Conservation (phyloP, 2,797 vertebrate genomes). For the Champsocephalus gunnari region DNA sequence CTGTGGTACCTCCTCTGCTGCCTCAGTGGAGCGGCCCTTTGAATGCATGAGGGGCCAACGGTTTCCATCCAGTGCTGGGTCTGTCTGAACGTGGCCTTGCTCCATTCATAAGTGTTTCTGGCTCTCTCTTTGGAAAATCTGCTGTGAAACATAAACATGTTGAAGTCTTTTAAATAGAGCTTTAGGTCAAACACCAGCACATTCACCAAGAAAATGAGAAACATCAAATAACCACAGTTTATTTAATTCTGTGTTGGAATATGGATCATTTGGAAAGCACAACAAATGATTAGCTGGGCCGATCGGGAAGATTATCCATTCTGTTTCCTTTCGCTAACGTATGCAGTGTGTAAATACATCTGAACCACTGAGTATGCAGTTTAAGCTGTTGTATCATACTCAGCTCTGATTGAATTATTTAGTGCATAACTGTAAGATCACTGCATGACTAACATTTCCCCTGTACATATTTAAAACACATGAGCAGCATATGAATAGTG, state of each 20-base stretch:
- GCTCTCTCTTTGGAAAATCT: conserved; percentile 56
- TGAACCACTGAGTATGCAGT: conserved; percentile 16
- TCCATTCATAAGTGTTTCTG: conserved; percentile 44
- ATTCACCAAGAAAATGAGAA: conserved; percentile 50
- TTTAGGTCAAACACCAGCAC: conserved; percentile 47
- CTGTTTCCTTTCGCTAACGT: not conserved
- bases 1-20: not conserved
- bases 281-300: conserved; percentile 32
- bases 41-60: not conserved
- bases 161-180: conserved; percentile 59
- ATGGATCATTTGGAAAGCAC: conserved; percentile 58
- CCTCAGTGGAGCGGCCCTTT: not conserved
- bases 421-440: not conserved
- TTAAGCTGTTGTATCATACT: conserved; percentile 12
- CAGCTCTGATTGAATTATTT: not conserved
- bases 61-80: conserved; percentile 2
- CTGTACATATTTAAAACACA: no score
- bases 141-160: conserved; percentile 61
- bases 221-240: conserved; percentile 53
- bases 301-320: conserved; percentile 25
- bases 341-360: conserved; percentile 6
- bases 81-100: conserved; percentile 11
- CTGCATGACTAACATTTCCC: no score
- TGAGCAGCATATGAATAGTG: no score
- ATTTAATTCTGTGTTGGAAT: conserved; percentile 50